phyloP scores from a whole-genome alignment of 2,113 vertebrate species.

The Forbesichthys papilliferus region DNA sequence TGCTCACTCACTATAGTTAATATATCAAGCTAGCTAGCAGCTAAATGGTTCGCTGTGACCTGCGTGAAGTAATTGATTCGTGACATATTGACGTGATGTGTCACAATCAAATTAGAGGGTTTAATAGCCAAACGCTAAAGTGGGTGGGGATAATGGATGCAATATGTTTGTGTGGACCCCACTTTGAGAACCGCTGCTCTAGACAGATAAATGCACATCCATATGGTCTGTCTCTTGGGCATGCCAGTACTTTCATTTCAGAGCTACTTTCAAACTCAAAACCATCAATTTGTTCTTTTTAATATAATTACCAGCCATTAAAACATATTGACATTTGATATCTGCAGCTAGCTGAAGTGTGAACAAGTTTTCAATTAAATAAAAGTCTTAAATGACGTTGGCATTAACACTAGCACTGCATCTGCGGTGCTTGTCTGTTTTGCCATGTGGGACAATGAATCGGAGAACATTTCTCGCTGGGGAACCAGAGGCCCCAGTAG shows the following conservation, averaged over 20 bases:
- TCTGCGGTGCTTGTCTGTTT: slow-evolving; percentile 38
- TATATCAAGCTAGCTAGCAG: too few species aligned
- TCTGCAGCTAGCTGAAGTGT: slow-evolving; percentile 11
- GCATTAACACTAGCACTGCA: slow-evolving; percentile 24
- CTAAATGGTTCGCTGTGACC: too few species aligned
- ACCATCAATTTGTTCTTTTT: slow-evolving; percentile 13
- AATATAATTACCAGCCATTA: slow-evolving; percentile 3
- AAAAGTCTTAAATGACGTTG: slow-evolving; percentile 28
- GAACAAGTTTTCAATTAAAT: slow-evolving; percentile 34
- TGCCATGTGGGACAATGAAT: slow-evolving; percentile 57
- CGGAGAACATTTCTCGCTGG: slow-evolving; percentile 50
- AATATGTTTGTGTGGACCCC: too few species aligned
- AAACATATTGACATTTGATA: slow-evolving; percentile 7
- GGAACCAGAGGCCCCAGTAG: slow-evolving; percentile 53
- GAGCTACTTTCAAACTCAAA: background rate
- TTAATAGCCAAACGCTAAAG: too few species aligned
- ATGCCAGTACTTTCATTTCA: background rate
- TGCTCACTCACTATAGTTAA: too few species aligned
- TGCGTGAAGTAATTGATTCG: too few species aligned
- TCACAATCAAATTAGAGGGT: too few species aligned
- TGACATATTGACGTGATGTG: too few species aligned
- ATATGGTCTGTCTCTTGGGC: background rate
- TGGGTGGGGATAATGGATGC: too few species aligned
- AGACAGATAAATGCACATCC: background rate
- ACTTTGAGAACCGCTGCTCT: background rate